Evolutionary conservation across 2,888 invertebrate species (phyloP).

Genomic region (Sicus ferrugineus): DNA sequence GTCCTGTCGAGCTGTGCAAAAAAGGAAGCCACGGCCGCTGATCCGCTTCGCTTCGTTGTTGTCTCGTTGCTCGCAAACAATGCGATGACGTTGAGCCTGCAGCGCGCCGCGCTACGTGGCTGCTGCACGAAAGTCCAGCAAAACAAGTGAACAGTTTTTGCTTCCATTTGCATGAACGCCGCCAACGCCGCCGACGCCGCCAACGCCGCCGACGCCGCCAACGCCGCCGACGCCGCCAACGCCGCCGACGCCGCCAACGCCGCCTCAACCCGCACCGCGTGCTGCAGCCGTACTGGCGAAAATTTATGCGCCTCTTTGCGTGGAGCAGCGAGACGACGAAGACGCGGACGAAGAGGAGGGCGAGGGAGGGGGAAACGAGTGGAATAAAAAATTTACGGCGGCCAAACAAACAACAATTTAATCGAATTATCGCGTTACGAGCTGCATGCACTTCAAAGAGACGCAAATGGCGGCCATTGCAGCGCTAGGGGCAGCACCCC

Average conservation of each 20-base stretch:
- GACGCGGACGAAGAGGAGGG: not conserved
- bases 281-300: conserved; percentile 8
- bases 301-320: conserved; percentile 29
- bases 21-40: not conserved
- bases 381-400: not conserved
- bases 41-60: no score
- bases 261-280: no score
- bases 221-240: no score
- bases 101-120: not conserved
- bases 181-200: no score
- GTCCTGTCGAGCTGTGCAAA: conserved; percentile 17
- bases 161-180: conserved; percentile 27
- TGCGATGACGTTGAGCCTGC: not conserved
- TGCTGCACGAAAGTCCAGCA: not conserved
- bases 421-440: not conserved
- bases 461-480: no score
- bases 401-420: not conserved
- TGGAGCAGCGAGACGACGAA: not conserved
- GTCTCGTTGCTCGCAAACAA: no score
- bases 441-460: conserved; percentile 1
- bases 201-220: no score
- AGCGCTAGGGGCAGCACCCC: no score
- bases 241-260: no score
- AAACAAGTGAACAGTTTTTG: conserved; percentile 24
- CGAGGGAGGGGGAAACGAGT: not conserved